Conservation (phyloP, 30 jellyfish, hydroid and myxozoan genomes). For the Clytia hemisphaerica region DNA sequence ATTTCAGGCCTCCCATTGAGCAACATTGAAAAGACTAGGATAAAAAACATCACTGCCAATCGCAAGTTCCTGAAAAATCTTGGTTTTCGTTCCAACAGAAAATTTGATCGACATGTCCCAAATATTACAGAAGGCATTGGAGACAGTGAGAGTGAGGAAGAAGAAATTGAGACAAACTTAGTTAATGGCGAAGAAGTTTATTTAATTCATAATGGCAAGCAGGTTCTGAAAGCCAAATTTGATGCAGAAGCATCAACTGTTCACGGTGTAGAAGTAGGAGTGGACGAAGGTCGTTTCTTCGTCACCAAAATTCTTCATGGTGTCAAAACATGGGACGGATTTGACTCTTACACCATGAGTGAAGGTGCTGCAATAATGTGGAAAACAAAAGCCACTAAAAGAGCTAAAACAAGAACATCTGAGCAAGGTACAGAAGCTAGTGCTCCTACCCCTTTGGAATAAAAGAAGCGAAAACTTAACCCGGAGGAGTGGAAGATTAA, state of each 20-base stretch:
- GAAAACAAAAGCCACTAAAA: not conserved
- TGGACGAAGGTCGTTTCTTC: constrained; percentile 2
- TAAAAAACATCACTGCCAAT: not conserved
- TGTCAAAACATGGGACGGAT: not conserved
- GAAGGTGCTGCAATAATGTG: constrained; percentile 1
- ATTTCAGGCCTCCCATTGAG: too few species aligned
- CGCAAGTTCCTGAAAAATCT: not conserved
- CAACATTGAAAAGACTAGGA: not conserved
- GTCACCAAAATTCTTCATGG: not conserved
- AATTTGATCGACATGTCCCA: not conserved
- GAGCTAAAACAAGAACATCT: not conserved
- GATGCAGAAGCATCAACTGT: constrained; percentile 4
- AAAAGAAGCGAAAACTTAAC: not conserved
- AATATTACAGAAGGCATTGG: not conserved
- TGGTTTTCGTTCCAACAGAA: constrained; percentile 2
- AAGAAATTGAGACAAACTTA: not conserved
- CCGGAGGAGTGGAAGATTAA: not conserved
- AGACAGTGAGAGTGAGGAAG: constrained; percentile 1
- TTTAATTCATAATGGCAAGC: not conserved
- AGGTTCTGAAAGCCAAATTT: constrained; percentile 2
- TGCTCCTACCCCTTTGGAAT: constrained; percentile 3
- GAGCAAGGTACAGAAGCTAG: constrained; percentile 1
- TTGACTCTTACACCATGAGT: too few species aligned
- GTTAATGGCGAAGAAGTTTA: too few species aligned
- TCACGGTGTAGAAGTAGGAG: constrained; percentile 5